Evolutionary conservation across 2,797 vertebrate genomes (phyloP).

Genomic region (Parambassis ranga): DNA sequence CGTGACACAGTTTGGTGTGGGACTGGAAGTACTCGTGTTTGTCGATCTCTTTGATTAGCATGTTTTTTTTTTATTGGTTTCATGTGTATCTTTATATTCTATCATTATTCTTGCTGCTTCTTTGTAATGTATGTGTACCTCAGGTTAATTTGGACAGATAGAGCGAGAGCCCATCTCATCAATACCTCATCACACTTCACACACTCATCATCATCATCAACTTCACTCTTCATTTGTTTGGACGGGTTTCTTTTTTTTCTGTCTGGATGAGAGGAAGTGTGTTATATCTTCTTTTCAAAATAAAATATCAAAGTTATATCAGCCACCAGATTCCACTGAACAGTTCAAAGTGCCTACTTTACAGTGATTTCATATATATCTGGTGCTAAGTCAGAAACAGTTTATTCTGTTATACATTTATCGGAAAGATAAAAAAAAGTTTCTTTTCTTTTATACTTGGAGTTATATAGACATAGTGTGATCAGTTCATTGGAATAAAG

Average conservation of each 20-base stretch:
- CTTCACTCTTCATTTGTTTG: slow-evolving; percentile 68
- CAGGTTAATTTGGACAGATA: slow-evolving; percentile 90
- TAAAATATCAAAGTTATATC: slow-evolving; percentile 23
- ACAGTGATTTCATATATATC: slow-evolving; percentile 43
- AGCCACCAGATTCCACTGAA: slow-evolving; percentile 37
- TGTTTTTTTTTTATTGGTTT: slow-evolving; percentile 65
- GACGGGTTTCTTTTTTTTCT: slow-evolving; percentile 55
- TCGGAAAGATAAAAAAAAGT: slow-evolving; percentile 44
- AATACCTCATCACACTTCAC: slow-evolving; percentile 90
- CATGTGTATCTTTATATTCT: slow-evolving; percentile 64
- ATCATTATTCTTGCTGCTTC: slow-evolving; percentile 83
- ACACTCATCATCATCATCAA: slow-evolving; percentile 35
- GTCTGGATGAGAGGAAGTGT: slow-evolving; percentile 35
- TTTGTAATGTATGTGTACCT: slow-evolving; percentile 89
- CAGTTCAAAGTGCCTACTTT: slow-evolving; percentile 50
- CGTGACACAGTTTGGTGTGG: slow-evolving; percentile 80
- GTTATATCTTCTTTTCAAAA: slow-evolving; percentile 24
- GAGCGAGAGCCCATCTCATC: slow-evolving; percentile 79
- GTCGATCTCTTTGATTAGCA: slow-evolving; percentile 76
- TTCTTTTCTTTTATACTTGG: slow-evolving; percentile 13
- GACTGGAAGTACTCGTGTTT: slow-evolving; percentile 89
- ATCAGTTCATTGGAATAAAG: slow-evolving; percentile 50
- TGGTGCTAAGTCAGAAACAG: slow-evolving; percentile 55
- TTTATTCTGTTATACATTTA: slow-evolving; percentile 39
- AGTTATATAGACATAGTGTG: slow-evolving; percentile 39